Base-by-base conservation (phyloP, 2,113 vertebrate species). In the Morphnarchus princeps region DNA sequence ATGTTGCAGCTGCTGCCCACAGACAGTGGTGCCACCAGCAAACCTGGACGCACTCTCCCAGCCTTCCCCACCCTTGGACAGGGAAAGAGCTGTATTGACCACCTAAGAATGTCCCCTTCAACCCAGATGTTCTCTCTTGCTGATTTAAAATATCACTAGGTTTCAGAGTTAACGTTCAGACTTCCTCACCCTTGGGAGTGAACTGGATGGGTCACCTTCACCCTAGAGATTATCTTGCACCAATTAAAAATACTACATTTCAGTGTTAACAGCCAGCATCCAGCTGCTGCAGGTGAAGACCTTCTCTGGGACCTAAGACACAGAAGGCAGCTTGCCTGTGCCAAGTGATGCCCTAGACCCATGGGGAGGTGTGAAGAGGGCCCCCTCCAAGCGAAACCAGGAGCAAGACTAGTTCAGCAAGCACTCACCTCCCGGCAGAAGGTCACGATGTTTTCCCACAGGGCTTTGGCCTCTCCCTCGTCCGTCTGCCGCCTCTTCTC, bases 391-490 rank as follows among this genome's bases (percentile, higher is more conserved):
- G 45, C 0, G 9, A 54, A 47, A 20, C 3, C 57, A 36, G 73
- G 36, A 69, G 28, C 17, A 29, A 47, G 78, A 24, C 18, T 1
- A 25, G 34, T 19, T 38, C 43, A 34, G 50, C 40, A 16, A 57
- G 40, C 52, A 72, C 99, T 98, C 97, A 99, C 99, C 99, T 99
- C 99, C 95, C 98, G 98, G 97, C 99, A 99, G 97, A 99, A 99
- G 96, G 98, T 98, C 95, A 99, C 99, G 1, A 99, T 99, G 95
- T 99, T 99, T 88, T 99, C 99, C 99, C 98, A 99, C 22, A 99
- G 98, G 32, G 99, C 99, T 93, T 99, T 99, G 98, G 99, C 99
- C 93, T 99, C 99, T 3, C 99, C 99, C 93, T 99, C 99, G 0
- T 99, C 99, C 0, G 99, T 99, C 85, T 99, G 99, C 26, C 99